A percentile compares a stretch with the other conserved stretches of the same genome.
These are phyloP conservation scores for Buphagus erythrorhynchus DNA, from an alignment of 2,797 vertebrate species.

Conservation along the genomic window DNA sequence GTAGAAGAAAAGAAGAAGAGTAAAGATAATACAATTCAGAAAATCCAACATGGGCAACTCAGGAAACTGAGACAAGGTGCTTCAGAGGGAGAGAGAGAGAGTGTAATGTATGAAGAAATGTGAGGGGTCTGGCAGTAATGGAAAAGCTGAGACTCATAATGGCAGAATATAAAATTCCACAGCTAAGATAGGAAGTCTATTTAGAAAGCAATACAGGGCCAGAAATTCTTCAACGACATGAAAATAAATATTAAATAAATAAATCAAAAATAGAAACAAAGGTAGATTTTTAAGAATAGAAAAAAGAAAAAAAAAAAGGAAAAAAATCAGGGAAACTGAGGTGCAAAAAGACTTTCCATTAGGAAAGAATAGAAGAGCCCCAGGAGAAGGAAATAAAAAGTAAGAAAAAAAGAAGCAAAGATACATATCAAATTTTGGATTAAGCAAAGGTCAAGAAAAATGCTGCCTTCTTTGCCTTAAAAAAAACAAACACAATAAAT, in stretches of 20 bases:
- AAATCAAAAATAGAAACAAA: neutral
- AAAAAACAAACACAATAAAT: neutral
- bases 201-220: neutral
- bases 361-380: neutral
- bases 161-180: neutral
- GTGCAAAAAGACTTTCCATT: neutral
- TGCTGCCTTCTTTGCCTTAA: fast-evolving
- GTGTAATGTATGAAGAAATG: neutral
- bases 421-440: neutral
- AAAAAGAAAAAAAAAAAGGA: neutral
- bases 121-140: neutral
- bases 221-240: fast-evolving
- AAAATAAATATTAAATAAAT: neutral
- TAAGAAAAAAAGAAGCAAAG: neutral
- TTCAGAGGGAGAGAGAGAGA: neutral
- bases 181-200: neutral
- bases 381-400: neutral
- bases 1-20: neutral
- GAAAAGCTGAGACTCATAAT: neutral
- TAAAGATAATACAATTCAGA: neutral
- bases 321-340: neutral
- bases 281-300: neutral
- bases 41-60: neutral
- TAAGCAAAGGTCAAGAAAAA: neutral
- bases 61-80: neutral